phyloP scores from a whole-genome alignment of 2,888 invertebrate species.

The Trichopria drosophilae region DNA sequence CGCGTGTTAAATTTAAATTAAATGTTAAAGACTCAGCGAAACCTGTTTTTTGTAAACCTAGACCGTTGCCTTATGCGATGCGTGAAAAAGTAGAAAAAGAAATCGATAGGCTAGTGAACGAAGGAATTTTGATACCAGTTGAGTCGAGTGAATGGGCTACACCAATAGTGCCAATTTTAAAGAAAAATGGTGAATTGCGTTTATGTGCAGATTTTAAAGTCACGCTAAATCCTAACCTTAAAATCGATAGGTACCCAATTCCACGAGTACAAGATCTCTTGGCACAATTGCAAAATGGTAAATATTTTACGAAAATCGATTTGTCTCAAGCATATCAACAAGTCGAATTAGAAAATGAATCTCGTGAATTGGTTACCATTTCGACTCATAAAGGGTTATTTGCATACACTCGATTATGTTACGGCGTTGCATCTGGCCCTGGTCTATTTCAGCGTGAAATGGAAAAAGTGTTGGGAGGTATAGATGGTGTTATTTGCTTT shows the following conservation, averaged over 20 bases:
- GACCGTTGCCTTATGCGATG: conserved; percentile 42
- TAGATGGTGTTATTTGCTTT: conserved; percentile 48
- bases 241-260: conserved; percentile 37
- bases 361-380: conserved; percentile 41
- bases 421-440: conserved; percentile 46
- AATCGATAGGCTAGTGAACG: conserved; percentile 28
- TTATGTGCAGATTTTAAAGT: conserved; percentile 49
- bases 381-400: too few relatives aligned
- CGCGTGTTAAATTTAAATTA: conserved; percentile 16
- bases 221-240: conserved; percentile 43
- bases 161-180: too few relatives aligned
- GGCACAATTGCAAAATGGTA: conserved; percentile 28
- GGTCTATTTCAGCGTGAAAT: conserved; percentile 47
- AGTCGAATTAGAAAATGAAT: conserved; percentile 40
- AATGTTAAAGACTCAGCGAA: conserved; percentile 25
- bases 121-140: conserved; percentile 33
- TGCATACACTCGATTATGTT: too few relatives aligned
- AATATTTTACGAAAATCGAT: conserved; percentile 43
- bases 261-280: conserved; percentile 32
- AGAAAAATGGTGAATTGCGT: conserved; percentile 44
- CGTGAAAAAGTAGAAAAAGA: conserved; percentile 33
- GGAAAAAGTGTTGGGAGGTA: conserved; percentile 41
- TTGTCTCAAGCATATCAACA: too few relatives aligned
- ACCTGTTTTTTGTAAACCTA: conserved; percentile 29
- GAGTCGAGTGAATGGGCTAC: conserved; percentile 43